phyloP scores from a whole-genome alignment of 2,113 vertebrate species.

The Promerops cafer region DNA sequence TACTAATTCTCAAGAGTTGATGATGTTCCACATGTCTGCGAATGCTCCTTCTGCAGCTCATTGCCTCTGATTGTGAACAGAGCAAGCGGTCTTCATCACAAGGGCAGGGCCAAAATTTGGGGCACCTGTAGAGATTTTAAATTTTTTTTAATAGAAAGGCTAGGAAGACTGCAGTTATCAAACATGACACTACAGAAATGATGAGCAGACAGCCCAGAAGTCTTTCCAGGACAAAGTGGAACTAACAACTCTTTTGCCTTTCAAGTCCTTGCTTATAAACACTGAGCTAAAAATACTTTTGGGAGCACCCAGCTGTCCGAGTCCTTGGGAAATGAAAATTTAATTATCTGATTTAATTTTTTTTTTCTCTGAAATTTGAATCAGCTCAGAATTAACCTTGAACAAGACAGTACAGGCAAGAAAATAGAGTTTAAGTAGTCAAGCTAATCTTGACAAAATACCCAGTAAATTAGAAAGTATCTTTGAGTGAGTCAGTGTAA shows the following conservation, averaged over 20 bases:
- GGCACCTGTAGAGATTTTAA: not conserved
- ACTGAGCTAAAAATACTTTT: slow-evolving; percentile 32
- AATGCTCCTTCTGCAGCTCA: not conserved
- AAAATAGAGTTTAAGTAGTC: not conserved
- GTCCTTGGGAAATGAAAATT: slow-evolving; percentile 19
- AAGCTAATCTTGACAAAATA: not conserved
- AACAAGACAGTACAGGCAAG: not conserved
- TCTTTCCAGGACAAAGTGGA: slow-evolving; percentile 14
- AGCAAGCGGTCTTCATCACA: not conserved
- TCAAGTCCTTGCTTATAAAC: slow-evolving; percentile 32
- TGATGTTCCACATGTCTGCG: not conserved
- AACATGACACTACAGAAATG: not conserved
- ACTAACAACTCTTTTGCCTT: not conserved
- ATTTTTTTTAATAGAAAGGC: not conserved
- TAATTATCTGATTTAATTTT: slow-evolving; percentile 1
- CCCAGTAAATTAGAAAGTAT: not conserved
- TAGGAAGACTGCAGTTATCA: not conserved
- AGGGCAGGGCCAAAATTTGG: not conserved
- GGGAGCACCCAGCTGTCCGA: not conserved
- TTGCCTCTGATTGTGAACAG: not conserved
- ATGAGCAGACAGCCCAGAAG: not conserved
- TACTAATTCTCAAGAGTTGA: not conserved
- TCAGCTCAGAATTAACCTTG: not conserved
- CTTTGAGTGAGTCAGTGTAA: not conserved
- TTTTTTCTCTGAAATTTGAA: not conserved